Evolutionary conservation across 2,113 vertebrate genomes (phyloP).

Genomic region (Colistium nudipinnis): DNA sequence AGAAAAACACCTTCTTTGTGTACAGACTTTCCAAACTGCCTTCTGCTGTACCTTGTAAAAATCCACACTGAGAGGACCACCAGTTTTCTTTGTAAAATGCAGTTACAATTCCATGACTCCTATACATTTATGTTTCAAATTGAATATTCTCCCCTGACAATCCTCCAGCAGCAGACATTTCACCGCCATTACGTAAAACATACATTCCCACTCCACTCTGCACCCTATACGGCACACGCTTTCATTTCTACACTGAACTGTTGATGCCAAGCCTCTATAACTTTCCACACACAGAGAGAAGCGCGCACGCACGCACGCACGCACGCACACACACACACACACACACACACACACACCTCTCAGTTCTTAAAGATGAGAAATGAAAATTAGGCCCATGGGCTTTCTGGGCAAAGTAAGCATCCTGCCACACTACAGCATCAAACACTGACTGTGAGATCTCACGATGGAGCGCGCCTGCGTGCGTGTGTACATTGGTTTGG

Average conservation of each 20-base stretch:
- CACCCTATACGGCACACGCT: background rate
- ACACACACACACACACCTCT: slow-evolving; percentile 28
- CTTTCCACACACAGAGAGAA: background rate
- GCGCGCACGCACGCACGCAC: slow-evolving; percentile 10
- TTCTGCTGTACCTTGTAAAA: no score
- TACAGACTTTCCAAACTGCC: no score
- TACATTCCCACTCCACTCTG: slow-evolving; percentile 5
- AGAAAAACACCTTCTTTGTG: no score
- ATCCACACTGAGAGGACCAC: no score
- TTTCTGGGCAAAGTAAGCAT: slow-evolving; percentile 55
- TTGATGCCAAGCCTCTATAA: slow-evolving; percentile 16
- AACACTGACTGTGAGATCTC: slow-evolving; percentile 51
- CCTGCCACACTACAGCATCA: slow-evolving; percentile 62
- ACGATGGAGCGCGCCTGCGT: slow-evolving; percentile 12
- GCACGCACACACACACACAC: slow-evolving; percentile 18
- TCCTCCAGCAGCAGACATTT: background rate
- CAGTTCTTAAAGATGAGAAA: slow-evolving; percentile 54
- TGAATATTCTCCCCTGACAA: background rate
- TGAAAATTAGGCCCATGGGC: slow-evolving; percentile 65
- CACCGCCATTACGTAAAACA: slow-evolving; percentile 13
- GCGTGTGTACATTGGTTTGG: slow-evolving; percentile 25
- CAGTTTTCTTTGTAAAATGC: background rate
- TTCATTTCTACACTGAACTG: slow-evolving; percentile 12
- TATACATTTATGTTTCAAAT: background rate
- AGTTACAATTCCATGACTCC: background rate